Percentiles rank a stretch among this genome's conserved stretches.
These are phyloP conservation scores for Laterallus jamaicensis DNA, from an alignment of 2,113 vertebrate genomes.

Conservation along the genomic window DNA sequence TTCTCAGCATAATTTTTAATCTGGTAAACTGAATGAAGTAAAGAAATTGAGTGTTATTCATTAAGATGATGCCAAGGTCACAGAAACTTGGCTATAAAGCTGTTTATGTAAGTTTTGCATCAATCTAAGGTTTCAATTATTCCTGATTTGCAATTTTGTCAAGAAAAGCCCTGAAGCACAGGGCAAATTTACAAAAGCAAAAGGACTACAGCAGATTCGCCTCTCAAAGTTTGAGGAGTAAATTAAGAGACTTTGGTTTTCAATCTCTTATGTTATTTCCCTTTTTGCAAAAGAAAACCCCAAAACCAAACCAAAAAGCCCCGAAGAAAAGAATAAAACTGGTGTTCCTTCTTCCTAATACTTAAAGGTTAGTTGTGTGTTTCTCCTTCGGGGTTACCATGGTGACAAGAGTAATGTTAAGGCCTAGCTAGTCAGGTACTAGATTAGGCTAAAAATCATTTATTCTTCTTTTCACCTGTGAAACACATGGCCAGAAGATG, in stretches of 20 bases:
- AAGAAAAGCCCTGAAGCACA: background rate
- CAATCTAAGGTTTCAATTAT: background rate
- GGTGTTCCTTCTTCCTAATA: background rate
- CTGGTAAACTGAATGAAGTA: background rate
- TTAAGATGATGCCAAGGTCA: background rate
- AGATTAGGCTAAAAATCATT: slow-evolving; percentile 15
- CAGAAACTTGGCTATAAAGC: background rate
- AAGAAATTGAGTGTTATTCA: background rate
- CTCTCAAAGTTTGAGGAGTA: background rate
- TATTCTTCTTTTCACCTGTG: slow-evolving; percentile 1
- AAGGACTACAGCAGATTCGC: background rate
- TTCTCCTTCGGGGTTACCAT: slow-evolving; percentile 19
- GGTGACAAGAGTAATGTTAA: background rate
- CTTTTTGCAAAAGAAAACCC: background rate
- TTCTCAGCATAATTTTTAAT: background rate
- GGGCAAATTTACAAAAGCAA: background rate
- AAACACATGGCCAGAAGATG: slow-evolving; percentile 1
- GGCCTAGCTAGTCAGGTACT: background rate
- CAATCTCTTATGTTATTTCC: background rate
- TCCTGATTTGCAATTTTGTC: background rate
- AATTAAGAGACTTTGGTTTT: background rate
- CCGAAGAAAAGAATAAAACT: background rate
- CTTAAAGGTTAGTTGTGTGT: background rate
- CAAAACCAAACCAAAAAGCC: too few species aligned
- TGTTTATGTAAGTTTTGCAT: background rate